Evolutionary conservation across 2,113 vertebrate species (phyloP).

Genomic region (Bufo bufo): DNA sequence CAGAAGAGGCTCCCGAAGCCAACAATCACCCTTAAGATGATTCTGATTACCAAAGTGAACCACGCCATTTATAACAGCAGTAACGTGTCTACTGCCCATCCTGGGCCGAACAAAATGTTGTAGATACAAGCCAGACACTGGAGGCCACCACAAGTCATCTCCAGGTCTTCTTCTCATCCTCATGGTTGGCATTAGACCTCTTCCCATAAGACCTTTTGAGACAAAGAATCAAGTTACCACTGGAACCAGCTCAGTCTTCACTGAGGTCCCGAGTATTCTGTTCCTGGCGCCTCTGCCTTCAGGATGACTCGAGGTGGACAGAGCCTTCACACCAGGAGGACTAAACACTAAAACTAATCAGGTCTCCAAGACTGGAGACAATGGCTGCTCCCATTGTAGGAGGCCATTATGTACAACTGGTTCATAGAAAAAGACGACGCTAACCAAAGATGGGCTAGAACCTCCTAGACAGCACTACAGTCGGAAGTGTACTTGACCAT

Average conservation of each 20-base stretch:
- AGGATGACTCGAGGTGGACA: background rate
- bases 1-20: background rate
- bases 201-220: too few relatives aligned
- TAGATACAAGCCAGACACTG: background rate
- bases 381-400: background rate
- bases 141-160: background rate
- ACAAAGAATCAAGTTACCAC: background rate
- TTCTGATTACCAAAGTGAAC: background rate
- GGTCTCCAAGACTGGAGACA: background rate
- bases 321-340: background rate
- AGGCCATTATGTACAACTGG: background rate
- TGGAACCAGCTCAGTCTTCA: background rate
- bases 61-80: background rate
- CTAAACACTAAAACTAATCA: background rate
- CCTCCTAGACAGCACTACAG: background rate
- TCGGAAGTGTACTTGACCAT: background rate
- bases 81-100: background rate
- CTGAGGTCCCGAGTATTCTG: background rate
- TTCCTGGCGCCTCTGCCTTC: background rate
- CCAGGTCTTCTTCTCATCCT: background rate
- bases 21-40: constrained; percentile 9
- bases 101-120: too few relatives aligned
- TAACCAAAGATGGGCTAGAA: background rate
- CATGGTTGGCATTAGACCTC: background rate
- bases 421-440: background rate